These are phyloP conservation scores for Proterorhinus semilunaris DNA, from an alignment of 2,113 vertebrate species.

Conservation along the genomic window DNA sequence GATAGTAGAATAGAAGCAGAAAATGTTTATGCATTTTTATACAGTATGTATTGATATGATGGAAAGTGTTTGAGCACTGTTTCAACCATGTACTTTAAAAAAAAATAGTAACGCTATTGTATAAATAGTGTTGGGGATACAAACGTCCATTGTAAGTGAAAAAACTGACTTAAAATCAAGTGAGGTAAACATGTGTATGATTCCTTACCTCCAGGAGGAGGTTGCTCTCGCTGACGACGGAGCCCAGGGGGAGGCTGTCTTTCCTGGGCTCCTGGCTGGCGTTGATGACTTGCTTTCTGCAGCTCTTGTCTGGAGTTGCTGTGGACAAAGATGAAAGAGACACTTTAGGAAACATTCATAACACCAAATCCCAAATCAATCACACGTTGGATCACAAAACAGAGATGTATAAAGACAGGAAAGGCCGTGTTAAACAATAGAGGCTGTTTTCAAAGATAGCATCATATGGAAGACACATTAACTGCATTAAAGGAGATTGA, in stretches of 20 bases:
- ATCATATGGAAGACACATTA: conserved; percentile 62
- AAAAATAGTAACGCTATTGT: too few species aligned
- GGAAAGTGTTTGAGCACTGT: too few species aligned
- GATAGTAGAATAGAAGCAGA: too few species aligned
- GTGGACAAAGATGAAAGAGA: conserved; percentile 14
- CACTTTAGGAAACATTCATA: not conserved
- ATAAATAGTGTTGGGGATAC: too few species aligned
- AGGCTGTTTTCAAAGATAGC: conserved; percentile 2
- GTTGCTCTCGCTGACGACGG: conserved; percentile 80
- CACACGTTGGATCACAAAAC: conserved; percentile 1
- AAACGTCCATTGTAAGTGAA: too few species aligned
- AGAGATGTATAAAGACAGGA: conserved; percentile 1
- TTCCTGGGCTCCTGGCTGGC: conserved; percentile 72
- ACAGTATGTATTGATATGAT: too few species aligned
- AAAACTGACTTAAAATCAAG: too few species aligned
- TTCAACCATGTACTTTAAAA: too few species aligned
- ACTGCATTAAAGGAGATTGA: conserved; percentile 13
- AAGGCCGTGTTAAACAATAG: conserved; percentile 6
- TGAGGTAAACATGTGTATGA: not conserved
- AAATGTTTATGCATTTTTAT: too few species aligned
- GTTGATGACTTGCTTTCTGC: conserved; percentile 71
- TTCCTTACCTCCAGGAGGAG: conserved; percentile 89
- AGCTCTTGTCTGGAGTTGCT: conserved; percentile 83
- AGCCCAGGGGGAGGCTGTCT: conserved; percentile 58
- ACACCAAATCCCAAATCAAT: not conserved